These are phyloP conservation scores for Limenitis camilla DNA, from an alignment of 2,888 invertebrate genomes.

Conservation along the genomic window DNA sequence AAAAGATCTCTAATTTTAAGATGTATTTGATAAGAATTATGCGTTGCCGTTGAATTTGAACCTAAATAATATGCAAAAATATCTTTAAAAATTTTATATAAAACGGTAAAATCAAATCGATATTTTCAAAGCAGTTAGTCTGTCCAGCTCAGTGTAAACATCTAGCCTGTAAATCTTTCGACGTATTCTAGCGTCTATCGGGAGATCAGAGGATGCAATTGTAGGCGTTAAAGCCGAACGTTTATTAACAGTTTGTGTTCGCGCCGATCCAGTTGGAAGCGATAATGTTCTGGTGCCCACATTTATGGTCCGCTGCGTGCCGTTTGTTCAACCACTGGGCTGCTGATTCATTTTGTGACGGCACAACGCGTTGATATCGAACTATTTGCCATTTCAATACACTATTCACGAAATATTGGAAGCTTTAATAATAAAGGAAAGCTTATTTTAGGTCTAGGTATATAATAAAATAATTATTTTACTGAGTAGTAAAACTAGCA, in stretches of 20 bases:
- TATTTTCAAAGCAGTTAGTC: too few species aligned
- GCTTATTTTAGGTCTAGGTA: too few species aligned
- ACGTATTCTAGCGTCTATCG: neutral
- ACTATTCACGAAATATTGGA: neutral
- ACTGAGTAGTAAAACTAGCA: too few species aligned
- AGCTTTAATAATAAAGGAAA: too few species aligned
- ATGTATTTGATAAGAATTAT: too few species aligned
- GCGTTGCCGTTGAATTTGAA: too few species aligned
- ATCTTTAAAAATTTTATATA: too few species aligned
- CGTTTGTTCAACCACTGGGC: conserved; percentile 35
- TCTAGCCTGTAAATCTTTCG: neutral
- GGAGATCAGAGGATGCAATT: conserved; percentile 8
- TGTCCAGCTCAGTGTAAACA: too few species aligned
- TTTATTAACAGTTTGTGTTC: conserved; percentile 29
- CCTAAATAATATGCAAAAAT: too few species aligned
- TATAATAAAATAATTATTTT: too few species aligned
- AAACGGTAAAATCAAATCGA: too few species aligned
- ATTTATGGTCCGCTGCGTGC: conserved; percentile 38
- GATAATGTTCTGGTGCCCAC: conserved; percentile 36
- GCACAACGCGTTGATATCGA: conserved; percentile 25
- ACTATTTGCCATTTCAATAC: conserved; percentile 10
- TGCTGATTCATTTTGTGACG: conserved; percentile 31
- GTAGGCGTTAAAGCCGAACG: conserved; percentile 24
- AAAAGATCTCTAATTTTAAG: too few species aligned
- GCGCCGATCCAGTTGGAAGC: conserved; percentile 31